Conservation (phyloP, 23 tunicate species). For the Phallusia fumigata region DNA sequence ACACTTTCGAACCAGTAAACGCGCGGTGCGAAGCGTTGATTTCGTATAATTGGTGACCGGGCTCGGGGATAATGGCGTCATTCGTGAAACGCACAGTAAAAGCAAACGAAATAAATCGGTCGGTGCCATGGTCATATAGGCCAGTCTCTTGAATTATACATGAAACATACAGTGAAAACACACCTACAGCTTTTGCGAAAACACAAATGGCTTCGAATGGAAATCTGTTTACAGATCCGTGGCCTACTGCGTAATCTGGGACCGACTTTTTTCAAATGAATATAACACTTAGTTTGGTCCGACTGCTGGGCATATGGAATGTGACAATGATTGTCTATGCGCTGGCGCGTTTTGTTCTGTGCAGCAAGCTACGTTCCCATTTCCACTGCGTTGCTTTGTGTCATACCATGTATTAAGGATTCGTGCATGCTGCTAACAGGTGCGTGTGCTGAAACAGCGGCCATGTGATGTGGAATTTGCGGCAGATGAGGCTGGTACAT, state of each 20-base stretch:
- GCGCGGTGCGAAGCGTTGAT: too few species aligned
- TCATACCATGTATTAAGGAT: slow-evolving; percentile 45
- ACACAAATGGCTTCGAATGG: background rate
- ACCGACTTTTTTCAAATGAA: background rate
- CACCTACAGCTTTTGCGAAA: slow-evolving; percentile 1
- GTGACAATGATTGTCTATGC: background rate
- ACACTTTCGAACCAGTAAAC: too few species aligned
- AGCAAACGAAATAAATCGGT: background rate
- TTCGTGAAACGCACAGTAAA: background rate
- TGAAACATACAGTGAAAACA: slow-evolving; percentile 6
- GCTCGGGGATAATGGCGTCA: background rate
- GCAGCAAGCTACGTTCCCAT: slow-evolving; percentile 35
- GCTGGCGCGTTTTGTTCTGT: background rate
- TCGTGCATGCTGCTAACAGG: slow-evolving; percentile 40
- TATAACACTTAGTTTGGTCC: slow-evolving; percentile 3
- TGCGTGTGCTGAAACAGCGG: slow-evolving; percentile 21
- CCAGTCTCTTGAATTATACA: background rate
- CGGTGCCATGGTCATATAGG: background rate
- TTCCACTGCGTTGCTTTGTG: slow-evolving; percentile 32
- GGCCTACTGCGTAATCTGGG: background rate
- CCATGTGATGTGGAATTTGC: slow-evolving; percentile 47
- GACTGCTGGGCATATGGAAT: background rate
- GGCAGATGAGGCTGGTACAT: slow-evolving; percentile 56
- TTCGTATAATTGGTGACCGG: too few species aligned
- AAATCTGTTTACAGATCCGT: background rate